Conservation (phyloP, 2,113 vertebrate genomes). For the Himantopus leucocephalus region DNA sequence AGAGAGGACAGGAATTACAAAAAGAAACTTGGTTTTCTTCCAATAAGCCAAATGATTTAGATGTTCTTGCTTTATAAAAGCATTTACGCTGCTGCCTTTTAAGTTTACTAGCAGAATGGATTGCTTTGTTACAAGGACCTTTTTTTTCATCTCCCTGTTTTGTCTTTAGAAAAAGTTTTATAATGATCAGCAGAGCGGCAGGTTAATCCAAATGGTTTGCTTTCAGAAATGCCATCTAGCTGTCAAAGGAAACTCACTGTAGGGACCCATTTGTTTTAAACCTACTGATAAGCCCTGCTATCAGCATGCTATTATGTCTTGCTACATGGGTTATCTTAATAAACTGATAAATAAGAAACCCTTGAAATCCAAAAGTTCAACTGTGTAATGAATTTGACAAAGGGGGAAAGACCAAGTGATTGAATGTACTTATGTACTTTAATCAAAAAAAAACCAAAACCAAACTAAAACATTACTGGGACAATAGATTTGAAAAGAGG, state of each 20-base stretch:
- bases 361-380: neutral
- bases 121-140: neutral
- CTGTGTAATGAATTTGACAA: neutral
- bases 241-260: constrained; percentile 48
- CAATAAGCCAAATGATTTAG: neutral
- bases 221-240: constrained; percentile 33
- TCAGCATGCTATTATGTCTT: neutral
- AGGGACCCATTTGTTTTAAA: constrained; percentile 22
- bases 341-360: constrained; percentile 7
- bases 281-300: constrained; percentile 1
- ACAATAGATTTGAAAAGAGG: neutral
- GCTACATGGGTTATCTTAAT: neutral
- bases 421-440: neutral
- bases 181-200: neutral
- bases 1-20: neutral
- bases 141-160: neutral
- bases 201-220: neutral
- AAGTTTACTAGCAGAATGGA: neutral
- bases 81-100: neutral
- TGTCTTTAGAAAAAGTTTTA: neutral
- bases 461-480: neutral
- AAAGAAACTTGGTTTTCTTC: neutral
- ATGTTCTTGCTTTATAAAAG: neutral
- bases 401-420: neutral
- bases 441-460: neutral